These are phyloP conservation scores for Nymphalis polychloros DNA, from an alignment of 2,888 invertebrate species.

Conservation along the genomic window DNA sequence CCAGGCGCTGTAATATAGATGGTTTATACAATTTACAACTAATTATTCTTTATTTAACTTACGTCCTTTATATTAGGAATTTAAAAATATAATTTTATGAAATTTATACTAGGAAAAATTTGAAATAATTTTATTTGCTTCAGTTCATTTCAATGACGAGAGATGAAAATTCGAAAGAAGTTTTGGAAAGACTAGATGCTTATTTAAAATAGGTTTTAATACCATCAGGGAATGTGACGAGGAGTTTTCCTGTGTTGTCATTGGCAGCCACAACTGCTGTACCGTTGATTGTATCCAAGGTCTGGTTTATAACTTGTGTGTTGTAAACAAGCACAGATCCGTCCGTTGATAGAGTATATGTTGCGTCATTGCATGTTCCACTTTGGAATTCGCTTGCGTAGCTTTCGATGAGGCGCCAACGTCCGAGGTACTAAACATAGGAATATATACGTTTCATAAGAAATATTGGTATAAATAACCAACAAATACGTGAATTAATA, in stretches of 20 bases:
- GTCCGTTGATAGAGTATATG: slow-evolving; percentile 44
- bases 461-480: neutral
- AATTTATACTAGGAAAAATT: neutral
- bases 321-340: slow-evolving; percentile 51
- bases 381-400: slow-evolving; percentile 55
- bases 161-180: too few species aligned
- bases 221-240: slow-evolving; percentile 61
- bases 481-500: neutral
- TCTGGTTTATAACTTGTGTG: slow-evolving; percentile 54
- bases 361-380: slow-evolving; percentile 58
- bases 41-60: neutral
- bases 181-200: neutral
- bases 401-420: slow-evolving; percentile 60
- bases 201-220: neutral
- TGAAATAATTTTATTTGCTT: neutral
- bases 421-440: slow-evolving; percentile 46
- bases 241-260: slow-evolving; percentile 82
- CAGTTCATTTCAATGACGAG: too few species aligned
- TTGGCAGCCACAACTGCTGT: slow-evolving; percentile 65
- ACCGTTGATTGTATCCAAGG: slow-evolving; percentile 50
- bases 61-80: too few species aligned
- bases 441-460: neutral
- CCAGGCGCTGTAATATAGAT: slow-evolving; percentile 18
- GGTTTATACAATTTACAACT: neutral
- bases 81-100: neutral